phyloP scores from a whole-genome alignment of 2,113 vertebrate species.

The Cottus gobio region DNA sequence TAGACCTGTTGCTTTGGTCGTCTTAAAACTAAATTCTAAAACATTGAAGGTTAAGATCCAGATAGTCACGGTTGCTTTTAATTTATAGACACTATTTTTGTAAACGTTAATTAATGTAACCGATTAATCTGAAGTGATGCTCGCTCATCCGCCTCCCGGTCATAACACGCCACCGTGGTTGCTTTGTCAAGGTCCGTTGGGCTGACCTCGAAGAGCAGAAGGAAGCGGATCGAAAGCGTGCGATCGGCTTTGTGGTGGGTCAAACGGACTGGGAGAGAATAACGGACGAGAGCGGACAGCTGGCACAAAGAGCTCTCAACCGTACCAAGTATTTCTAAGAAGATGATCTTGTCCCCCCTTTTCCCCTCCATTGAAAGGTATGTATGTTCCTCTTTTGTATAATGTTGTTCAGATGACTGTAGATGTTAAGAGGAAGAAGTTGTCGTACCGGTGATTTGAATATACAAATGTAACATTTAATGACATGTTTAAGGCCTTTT shows the following conservation, averaged over 20 bases:
- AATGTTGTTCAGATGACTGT: neutral
- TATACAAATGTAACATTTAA: neutral
- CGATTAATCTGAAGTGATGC: neutral
- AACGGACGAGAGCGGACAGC: slow-evolving; percentile 96
- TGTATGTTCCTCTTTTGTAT: slow-evolving; percentile 39
- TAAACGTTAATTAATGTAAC: neutral
- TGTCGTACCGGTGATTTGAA: neutral
- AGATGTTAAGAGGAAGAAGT: neutral
- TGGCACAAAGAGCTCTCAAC: slow-evolving; percentile 97
- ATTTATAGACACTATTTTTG: neutral
- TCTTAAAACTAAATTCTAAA: neutral
- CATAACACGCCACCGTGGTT: slow-evolving; percentile 15
- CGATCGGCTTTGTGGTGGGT: slow-evolving; percentile 98
- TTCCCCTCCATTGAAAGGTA: slow-evolving; percentile 79
- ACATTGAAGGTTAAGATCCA: neutral
- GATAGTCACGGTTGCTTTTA: neutral
- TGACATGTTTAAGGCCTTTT: neutral
- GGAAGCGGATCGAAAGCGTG: slow-evolving; percentile 96
- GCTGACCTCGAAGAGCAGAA: slow-evolving; percentile 99
- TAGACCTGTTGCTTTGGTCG: neutral
- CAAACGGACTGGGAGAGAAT: slow-evolving; percentile 99
- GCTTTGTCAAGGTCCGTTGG: slow-evolving; percentile 92
- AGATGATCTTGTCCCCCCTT: slow-evolving; percentile 52
- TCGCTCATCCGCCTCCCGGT: neutral
- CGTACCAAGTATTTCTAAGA: slow-evolving; percentile 99